Evolutionary conservation across 1,140 invertebrate genomes (phyloP).

Genomic region (Chironomus tepperi): DNA sequence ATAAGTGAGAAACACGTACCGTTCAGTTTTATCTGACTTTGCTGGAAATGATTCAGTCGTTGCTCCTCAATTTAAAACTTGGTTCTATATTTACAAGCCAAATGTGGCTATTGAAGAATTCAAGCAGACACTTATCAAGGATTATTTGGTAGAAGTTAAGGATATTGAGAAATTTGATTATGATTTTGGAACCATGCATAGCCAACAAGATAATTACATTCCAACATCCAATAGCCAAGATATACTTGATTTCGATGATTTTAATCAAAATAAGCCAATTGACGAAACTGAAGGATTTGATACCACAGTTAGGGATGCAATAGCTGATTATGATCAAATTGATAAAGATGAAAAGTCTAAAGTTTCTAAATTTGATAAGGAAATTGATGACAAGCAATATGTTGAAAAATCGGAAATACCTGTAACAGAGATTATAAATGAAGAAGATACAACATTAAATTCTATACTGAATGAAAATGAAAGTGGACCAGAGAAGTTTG

Average conservation of each 20-base stretch:
- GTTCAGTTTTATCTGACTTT: conserved; percentile 17
- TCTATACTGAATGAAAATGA: conserved; percentile 27
- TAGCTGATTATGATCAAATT: conserved; percentile 27
- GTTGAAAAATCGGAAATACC: conserved; percentile 38
- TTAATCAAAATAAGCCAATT: conserved; percentile 25
- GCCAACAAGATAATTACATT: not conserved
- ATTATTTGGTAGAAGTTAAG: conserved; percentile 51
- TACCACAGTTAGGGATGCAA: conserved; percentile 26
- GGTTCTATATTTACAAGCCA: conserved; percentile 56
- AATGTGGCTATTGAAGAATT: conserved; percentile 49
- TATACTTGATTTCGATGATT: conserved; percentile 36
- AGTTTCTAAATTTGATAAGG: conserved; percentile 38
- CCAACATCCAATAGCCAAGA: conserved; percentile 37
- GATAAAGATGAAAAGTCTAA: conserved; percentile 34
- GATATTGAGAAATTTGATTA: conserved; percentile 44
- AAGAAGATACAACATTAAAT: conserved; percentile 32
- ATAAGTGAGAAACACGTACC: conserved; percentile 16
- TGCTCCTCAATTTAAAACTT: conserved; percentile 52
- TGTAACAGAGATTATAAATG: conserved; percentile 36
- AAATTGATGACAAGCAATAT: conserved; percentile 39
- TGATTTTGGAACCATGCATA: conserved; percentile 33
- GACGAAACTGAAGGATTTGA: conserved; percentile 25
- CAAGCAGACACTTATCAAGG: conserved; percentile 46
- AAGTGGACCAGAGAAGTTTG: conserved; percentile 37
- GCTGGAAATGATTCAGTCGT: conserved; percentile 34